Evolutionary conservation across 1,140 invertebrate species (phyloP).

Genomic region (Popillia japonica): DNA sequence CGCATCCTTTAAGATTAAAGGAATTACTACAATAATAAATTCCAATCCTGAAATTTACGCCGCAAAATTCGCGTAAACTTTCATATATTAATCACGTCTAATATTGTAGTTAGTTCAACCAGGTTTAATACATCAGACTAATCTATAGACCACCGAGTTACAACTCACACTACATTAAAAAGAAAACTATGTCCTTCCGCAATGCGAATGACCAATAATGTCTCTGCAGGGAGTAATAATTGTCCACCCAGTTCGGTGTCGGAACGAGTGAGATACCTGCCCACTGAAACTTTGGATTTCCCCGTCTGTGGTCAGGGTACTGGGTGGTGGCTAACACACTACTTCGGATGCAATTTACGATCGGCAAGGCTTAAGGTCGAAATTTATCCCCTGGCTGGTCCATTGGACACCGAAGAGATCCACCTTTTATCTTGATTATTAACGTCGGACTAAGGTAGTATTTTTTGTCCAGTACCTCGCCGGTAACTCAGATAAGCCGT

Average conservation of each 20-base stretch:
- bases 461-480: slow-evolving; percentile 18
- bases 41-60: too few species aligned
- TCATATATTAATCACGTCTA: too few species aligned
- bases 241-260: slow-evolving; percentile 12
- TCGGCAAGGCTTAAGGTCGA: slow-evolving; percentile 23
- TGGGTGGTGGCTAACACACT: background rate
- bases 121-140: background rate
- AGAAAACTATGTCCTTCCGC: background rate
- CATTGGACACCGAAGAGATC: background rate
- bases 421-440: slow-evolving; percentile 34
- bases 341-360: slow-evolving; percentile 25
- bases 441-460: background rate
- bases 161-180: slow-evolving; percentile 13
- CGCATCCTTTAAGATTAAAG: too few species aligned
- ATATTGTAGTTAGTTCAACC: too few species aligned
- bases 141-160: background rate
- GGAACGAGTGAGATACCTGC: slow-evolving; percentile 1
- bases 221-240: slow-evolving; percentile 5
- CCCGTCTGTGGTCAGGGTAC: background rate
- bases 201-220: slow-evolving; percentile 28
- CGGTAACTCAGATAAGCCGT: slow-evolving; percentile 4
- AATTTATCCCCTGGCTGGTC: background rate
- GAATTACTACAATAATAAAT: too few species aligned
- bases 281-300: slow-evolving; percentile 18
- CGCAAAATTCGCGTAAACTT: too few species aligned